Base-by-base conservation (phyloP, 2,888 invertebrate genomes). In the Lepidonotus clava region DNA sequence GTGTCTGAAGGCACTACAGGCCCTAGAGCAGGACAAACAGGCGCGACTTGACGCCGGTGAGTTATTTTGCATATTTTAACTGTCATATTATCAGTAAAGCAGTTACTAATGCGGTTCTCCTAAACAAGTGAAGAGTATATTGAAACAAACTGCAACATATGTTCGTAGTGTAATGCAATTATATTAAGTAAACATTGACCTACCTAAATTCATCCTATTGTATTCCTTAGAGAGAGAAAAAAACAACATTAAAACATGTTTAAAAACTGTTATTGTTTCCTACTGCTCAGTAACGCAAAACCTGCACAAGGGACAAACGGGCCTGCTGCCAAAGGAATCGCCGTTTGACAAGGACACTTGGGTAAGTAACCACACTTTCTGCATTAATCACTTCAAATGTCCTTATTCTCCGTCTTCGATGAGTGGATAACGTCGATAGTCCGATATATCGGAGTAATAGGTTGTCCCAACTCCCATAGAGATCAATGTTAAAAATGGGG, bases 1-100 rank as follows among this genome's bases (percentile, higher is more conserved):
- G 86, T 89, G 89, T 84, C 87, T 89, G 32, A 71, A 77, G 53
- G 87, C 85, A 6, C 76, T 89, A 36, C 71, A 86, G 24, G 40
- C 67, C 28, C 40, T 77, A 77, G 86, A 84, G 84, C 6, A 36
- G 24, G 36, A 66, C 40, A 66, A 24, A 28, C 46, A 80, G 11
- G 46, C 21, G 24, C 41, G 28, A 8, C 1, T 80, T 28, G 28
- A 41, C 51, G 18, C 24, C 1, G 80, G 80, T 80, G n/a, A 77
- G 77, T 46, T 46, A 46, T 46, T 46, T 46, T 11, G 18, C 8
- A 46, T 46, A 8, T 46, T 46, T 46, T 46, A 11, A 18, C 18
- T 46, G 18, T 46, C 18, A 18, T 11, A 18, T 8, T 18, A 8
- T 46, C 8, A 18, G 8, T 18, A 46, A 8, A 46, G 8, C 46